phyloP scores from a whole-genome alignment of 2,797 vertebrate species.

The Vultur gryphus region DNA sequence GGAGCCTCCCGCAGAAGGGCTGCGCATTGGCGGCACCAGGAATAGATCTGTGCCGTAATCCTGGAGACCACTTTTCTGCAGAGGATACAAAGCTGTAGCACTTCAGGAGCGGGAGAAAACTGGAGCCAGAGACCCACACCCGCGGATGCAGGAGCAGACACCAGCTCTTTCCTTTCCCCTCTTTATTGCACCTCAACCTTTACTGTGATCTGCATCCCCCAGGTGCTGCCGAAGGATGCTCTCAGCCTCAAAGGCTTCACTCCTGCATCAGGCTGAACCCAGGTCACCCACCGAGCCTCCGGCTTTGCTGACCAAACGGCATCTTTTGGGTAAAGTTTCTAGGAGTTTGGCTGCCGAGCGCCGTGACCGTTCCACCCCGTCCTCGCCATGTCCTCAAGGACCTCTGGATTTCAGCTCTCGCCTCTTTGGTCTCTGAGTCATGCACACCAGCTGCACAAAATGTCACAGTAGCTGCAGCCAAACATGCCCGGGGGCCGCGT shows the following conservation, averaged over 20 bases:
- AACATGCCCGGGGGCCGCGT: neutral
- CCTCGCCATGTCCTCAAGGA: neutral
- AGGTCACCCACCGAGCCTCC: neutral
- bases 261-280: neutral
- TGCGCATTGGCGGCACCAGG: rapidly evolving
- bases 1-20: neutral
- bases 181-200: neutral
- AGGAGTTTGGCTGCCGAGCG: neutral
- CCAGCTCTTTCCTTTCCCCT: neutral
- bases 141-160: neutral
- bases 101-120: neutral
- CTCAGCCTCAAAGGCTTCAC: neutral
- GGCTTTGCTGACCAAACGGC: neutral
- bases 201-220: no score
- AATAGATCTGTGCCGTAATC: neutral
- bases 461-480: neutral
- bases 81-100: neutral
- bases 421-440: neutral
- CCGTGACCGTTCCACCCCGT: neutral
- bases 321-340: neutral
- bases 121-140: neutral
- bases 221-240: neutral
- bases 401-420: neutral
- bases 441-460: neutral
- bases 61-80: neutral